phyloP scores from a whole-genome alignment of 2,113 vertebrate species.

The Lepisosteus oculatus region DNA sequence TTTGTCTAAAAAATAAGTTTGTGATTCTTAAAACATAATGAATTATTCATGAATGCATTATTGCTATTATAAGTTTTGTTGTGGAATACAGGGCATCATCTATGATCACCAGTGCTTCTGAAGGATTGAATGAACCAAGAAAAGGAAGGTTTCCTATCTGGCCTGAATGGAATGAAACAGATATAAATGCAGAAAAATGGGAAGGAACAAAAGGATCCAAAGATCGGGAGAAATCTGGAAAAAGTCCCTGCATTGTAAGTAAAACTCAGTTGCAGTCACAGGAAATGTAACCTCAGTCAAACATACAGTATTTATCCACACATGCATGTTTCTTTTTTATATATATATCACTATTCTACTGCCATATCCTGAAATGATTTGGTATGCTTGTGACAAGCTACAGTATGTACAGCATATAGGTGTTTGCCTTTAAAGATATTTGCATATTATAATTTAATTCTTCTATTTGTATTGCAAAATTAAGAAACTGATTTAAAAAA shows the following conservation, averaged over 20 bases:
- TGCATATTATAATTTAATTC: no score
- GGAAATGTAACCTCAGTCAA: no score
- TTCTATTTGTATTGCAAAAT: no score
- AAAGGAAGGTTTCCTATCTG: slow-evolving; percentile 69
- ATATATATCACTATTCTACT: no score
- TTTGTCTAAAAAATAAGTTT: no score
- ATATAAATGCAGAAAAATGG: slow-evolving; percentile 86
- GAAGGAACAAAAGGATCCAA: slow-evolving; percentile 69
- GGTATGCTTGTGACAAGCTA: no score
- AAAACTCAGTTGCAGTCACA: not conserved
- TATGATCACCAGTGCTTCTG: slow-evolving; percentile 20
- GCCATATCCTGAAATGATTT: no score
- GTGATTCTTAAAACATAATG: not conserved
- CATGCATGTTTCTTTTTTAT: no score
- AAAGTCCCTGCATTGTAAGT: slow-evolving; percentile 66
- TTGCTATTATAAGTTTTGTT: not conserved
- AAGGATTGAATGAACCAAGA: slow-evolving; percentile 35
- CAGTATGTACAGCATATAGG: no score
- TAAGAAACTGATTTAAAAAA: no score
- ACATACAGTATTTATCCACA: no score
- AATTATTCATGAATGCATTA: not conserved
- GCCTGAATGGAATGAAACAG: slow-evolving; percentile 88
- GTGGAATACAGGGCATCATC: slow-evolving; percentile 40
- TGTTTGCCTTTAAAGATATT: no score
- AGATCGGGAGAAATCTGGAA: slow-evolving; percentile 70